Conservation (phyloP, 2,797 vertebrate genomes). For the Loris lydekkerianus region DNA sequence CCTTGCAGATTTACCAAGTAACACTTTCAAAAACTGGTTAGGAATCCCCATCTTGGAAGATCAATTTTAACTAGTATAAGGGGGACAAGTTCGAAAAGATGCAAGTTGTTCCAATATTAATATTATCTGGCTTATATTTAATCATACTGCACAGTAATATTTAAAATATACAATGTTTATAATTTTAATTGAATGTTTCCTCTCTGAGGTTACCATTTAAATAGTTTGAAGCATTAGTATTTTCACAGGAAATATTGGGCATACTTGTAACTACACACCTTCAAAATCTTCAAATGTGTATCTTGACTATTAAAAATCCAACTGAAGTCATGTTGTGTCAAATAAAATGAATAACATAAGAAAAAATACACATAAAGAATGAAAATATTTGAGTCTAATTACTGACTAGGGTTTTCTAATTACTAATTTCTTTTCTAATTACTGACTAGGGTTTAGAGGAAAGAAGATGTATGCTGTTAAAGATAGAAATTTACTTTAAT, state of each 20-base stretch:
- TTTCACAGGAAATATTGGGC: neutral
- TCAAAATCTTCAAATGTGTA: conserved; percentile 48
- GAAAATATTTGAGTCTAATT: conserved; percentile 69
- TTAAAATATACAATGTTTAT: conserved; percentile 17
- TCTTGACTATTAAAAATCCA: conserved; percentile 66
- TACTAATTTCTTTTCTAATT: neutral
- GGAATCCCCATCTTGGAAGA: neutral
- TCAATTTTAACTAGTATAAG: neutral
- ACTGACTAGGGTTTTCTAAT: neutral
- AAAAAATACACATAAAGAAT: conserved; percentile 36
- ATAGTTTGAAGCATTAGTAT: neutral
- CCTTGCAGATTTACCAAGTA: neutral
- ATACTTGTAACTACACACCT: conserved; percentile 39
- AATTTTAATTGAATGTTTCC: neutral
- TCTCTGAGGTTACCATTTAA: conserved; percentile 16
- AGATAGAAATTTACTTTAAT: neutral
- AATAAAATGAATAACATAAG: conserved; percentile 62
- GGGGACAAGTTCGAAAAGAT: neutral
- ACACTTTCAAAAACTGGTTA: neutral
- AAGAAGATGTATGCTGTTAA: conserved; percentile 46
- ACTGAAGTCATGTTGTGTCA: conserved; percentile 67
- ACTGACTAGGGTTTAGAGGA: neutral
- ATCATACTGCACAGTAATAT: neutral
- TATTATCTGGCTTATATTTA: neutral
- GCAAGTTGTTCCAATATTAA: neutral